Percentiles rank a stretch among this genome's conserved stretches.
These are phyloP conservation scores for Linnaemya tessellans DNA, from an alignment of 2,888 invertebrate species.

Conservation along the genomic window DNA sequence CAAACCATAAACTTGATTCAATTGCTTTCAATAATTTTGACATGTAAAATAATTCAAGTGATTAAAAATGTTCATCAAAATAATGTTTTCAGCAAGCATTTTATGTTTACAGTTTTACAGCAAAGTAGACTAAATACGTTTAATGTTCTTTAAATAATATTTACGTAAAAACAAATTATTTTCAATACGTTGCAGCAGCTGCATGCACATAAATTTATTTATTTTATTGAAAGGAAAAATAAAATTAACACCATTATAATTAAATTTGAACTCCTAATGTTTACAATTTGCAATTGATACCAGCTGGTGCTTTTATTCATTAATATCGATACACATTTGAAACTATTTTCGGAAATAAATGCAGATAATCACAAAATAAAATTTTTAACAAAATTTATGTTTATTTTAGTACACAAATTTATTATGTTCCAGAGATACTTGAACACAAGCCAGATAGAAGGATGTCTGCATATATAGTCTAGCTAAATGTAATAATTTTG, in stretches of 20 bases:
- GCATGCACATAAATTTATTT: background rate
- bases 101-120: too few species aligned
- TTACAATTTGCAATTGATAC: background rate
- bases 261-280: background rate
- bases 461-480: conserved; percentile 1
- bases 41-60: too few species aligned
- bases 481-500: background rate
- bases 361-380: conserved; percentile 10
- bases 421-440: background rate
- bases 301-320: background rate
- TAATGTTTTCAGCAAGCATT: too few species aligned
- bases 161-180: too few species aligned
- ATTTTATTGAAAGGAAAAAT: background rate
- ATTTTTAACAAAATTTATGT: conserved; percentile 19
- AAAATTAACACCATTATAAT: background rate
- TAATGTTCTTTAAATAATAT: too few species aligned
- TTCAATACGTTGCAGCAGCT: background rate
- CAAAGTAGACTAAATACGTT: too few species aligned
- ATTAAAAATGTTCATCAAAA: too few species aligned
- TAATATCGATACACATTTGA: conserved; percentile 8
- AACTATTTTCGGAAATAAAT: conserved; percentile 30
- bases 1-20: too few species aligned
- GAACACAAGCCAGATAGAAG: background rate
- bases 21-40: too few species aligned
- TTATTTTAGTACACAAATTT: conserved; percentile 22